A percentile compares a stretch with the other conserved stretches of the same genome.
Evolutionary conservation across 2,888 invertebrate genomes (phyloP).

Genomic region (Drosophila rubida): DNA sequence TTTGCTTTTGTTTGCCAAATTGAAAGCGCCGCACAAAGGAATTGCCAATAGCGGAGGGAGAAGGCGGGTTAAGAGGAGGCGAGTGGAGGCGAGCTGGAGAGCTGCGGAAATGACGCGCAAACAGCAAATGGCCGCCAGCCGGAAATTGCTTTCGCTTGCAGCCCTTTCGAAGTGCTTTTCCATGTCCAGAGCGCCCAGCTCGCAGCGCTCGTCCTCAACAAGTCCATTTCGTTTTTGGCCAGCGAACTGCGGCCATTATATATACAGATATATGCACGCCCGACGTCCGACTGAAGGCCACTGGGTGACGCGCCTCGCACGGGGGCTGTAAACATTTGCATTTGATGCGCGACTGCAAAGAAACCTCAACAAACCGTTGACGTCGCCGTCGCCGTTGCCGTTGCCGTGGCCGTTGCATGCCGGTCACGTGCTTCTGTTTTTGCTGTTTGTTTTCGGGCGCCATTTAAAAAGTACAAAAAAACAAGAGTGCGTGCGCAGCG

Average conservation of each 20-base stretch:
- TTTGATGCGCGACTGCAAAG: conserved; percentile 34
- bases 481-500: neutral
- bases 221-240: conserved; percentile 18
- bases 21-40: conserved; percentile 22
- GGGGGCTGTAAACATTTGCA: conserved; percentile 68
- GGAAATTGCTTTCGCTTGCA: conserved; percentile 67
- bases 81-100: neutral
- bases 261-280: neutral
- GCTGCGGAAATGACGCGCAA: conserved; percentile 69
- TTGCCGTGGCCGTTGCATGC: conserved; percentile 39
- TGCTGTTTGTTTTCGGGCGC: conserved; percentile 41
- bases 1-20: conserved; percentile 27
- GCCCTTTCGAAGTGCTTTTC: conserved; percentile 58
- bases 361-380: neutral
- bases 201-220: conserved; percentile 27
- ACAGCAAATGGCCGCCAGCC: conserved; percentile 62
- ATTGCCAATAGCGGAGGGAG: neutral
- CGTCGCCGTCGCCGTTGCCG: conserved; percentile 1
- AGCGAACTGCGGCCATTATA: conserved; percentile 24
- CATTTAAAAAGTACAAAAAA: conserved; percentile 20
- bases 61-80: neutral
- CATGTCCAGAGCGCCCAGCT: conserved; percentile 35
- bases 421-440: conserved; percentile 61
- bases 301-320: conserved; percentile 42
- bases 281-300: conserved; percentile 47